phyloP scores from a whole-genome alignment of 1,140 invertebrate genomes.

The Lordiphosa clarofinis region DNA sequence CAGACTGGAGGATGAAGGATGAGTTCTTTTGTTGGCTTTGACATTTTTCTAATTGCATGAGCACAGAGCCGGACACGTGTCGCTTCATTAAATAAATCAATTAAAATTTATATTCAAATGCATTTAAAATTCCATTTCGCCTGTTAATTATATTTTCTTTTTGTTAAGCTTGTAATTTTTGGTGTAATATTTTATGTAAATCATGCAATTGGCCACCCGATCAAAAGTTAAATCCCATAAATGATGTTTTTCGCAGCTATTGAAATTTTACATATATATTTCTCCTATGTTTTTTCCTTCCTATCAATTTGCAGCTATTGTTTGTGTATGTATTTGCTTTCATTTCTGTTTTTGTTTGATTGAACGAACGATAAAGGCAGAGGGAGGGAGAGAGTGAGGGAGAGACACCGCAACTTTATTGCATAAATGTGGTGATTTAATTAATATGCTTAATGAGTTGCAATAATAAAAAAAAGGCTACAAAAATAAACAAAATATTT shows the following conservation, averaged over 20 bases:
- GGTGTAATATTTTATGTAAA: conserved; percentile 53
- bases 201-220: conserved; percentile 33
- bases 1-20: conserved; percentile 1
- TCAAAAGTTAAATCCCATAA: conserved; percentile 46
- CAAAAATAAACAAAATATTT: conserved; percentile 30
- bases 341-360: neutral
- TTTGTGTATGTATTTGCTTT: conserved; percentile 13
- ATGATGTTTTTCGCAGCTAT: conserved; percentile 24
- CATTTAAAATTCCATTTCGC: neutral
- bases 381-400: too few relatives aligned
- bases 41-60: conserved; percentile 65
- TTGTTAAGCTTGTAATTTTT: conserved; percentile 46
- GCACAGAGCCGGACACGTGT: conserved; percentile 32
- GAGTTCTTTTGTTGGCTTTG: conserved; percentile 51
- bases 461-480: conserved; percentile 57
- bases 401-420: conserved; percentile 43
- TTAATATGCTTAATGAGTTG: conserved; percentile 73
- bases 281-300: conserved; percentile 24
- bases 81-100: conserved; percentile 1
- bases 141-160: conserved; percentile 18
- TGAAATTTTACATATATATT: conserved; percentile 21
- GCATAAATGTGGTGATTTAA: conserved; percentile 71
- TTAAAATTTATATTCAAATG: neutral
- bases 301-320: conserved; percentile 50
- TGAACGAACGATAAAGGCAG: too few relatives aligned